Conservation (phyloP, 2,797 vertebrate genomes). For the Limnodromus scolopaceus region DNA sequence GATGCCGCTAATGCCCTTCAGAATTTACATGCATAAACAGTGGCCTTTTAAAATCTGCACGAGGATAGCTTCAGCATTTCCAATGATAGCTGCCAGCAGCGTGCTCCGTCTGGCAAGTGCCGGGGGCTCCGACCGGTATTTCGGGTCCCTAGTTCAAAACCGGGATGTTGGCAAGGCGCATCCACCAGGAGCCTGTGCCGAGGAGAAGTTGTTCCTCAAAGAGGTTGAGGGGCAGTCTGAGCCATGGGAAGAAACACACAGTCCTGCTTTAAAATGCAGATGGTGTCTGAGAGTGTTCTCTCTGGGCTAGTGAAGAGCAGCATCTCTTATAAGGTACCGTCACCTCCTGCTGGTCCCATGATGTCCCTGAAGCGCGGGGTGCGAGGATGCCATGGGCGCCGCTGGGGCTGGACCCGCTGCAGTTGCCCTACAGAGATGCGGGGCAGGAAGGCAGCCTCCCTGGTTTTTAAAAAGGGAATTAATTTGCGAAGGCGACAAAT, state of each 20-base stretch:
- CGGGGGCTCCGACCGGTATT: not conserved
- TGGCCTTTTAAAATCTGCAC: slow-evolving; percentile 70
- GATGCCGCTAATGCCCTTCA: slow-evolving; percentile 70
- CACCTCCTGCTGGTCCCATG: not conserved
- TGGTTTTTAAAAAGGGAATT: slow-evolving; percentile 17
- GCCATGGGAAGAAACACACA: not conserved
- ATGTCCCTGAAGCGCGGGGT: not conserved
- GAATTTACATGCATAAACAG: slow-evolving; percentile 71
- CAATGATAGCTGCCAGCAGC: slow-evolving; percentile 19
- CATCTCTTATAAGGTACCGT: not conserved
- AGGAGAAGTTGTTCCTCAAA: not conserved
- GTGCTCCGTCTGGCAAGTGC: not conserved
- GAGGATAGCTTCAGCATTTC: slow-evolving; percentile 34
- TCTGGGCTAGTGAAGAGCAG: not conserved
- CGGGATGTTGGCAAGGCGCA: rapidly evolving
- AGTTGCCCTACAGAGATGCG: not conserved
- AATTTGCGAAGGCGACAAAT: not conserved
- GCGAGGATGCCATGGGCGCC: too few relatives aligned
- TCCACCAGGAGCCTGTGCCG: not conserved
- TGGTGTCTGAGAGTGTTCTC: not conserved
- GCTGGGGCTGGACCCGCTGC: not conserved
- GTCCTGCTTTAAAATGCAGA: not conserved
- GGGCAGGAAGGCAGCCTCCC: not conserved
- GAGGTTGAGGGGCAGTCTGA: not conserved
- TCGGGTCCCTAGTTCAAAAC: not conserved